These are phyloP conservation scores for Phyllostomus hastatus DNA, from an alignment of 2,113 vertebrate species.

Conservation along the genomic window DNA sequence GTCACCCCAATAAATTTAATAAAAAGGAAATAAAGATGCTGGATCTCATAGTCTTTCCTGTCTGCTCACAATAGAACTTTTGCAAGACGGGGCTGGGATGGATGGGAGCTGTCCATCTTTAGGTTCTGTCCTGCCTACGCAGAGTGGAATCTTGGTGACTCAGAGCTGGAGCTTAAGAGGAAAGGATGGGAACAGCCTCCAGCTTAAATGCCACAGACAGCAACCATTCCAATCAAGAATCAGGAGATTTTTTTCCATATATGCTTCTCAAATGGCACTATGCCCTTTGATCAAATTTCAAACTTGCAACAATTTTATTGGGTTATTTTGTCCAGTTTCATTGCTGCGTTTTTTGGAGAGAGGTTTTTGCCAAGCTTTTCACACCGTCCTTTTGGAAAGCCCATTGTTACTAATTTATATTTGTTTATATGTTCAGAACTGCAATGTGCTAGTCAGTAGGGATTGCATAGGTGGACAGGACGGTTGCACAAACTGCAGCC, in stretches of 20 bases:
- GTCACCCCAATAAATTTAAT: background rate
- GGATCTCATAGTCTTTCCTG: background rate
- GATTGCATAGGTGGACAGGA: background rate
- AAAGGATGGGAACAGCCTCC: background rate
- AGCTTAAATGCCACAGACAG: background rate
- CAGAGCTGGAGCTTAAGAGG: background rate
- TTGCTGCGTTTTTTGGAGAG: background rate
- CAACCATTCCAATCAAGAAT: background rate
- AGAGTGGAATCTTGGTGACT: background rate
- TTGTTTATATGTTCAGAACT: background rate
- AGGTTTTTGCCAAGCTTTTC: background rate
- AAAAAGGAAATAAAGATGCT: background rate
- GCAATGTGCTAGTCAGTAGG: background rate
- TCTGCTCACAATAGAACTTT: background rate
- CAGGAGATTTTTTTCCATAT: background rate
- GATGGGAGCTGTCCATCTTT: background rate
- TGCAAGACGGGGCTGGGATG: background rate
- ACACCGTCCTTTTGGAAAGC: background rate
- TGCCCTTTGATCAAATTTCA: background rate
- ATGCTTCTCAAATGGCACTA: background rate
- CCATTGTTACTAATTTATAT: background rate
- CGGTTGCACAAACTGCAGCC: background rate
- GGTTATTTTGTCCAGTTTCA: background rate
- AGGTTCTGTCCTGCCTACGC: background rate
- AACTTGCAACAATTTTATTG: background rate